Evolutionary conservation across 2,888 invertebrate genomes (phyloP).

Genomic region (Helobdella robusta): DNA sequence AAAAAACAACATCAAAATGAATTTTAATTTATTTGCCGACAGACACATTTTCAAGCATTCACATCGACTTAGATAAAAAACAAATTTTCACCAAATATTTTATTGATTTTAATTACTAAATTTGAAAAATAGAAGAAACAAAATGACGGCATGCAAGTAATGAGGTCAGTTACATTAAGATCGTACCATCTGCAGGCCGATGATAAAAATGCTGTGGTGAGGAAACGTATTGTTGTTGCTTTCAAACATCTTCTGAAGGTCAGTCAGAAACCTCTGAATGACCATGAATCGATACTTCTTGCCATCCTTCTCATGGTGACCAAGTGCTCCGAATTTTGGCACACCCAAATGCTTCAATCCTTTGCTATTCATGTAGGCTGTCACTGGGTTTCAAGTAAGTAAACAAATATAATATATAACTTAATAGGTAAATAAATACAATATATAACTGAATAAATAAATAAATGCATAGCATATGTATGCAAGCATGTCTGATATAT

Average conservation of each 20-base stretch:
- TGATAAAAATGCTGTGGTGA: constrained; percentile 65
- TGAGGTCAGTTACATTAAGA: no score
- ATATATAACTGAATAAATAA: background rate
- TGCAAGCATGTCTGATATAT: no score
- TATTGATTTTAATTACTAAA: background rate
- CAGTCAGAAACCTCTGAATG: constrained; percentile 78
- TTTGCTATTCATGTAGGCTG: constrained; percentile 60
- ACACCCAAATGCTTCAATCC: constrained; percentile 68
- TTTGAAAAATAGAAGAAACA: background rate
- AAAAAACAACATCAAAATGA: background rate
- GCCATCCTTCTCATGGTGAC: constrained; percentile 67
- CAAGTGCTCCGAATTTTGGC: constrained; percentile 79
- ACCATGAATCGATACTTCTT: constrained; percentile 80
- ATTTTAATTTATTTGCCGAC: no score
- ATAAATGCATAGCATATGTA: background rate
- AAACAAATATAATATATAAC: background rate
- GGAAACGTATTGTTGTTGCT: constrained; percentile 57
- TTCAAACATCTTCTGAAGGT: constrained; percentile 71
- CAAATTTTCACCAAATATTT: background rate
- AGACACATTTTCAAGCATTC: no score
- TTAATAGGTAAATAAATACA: background rate
- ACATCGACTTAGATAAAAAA: background rate
- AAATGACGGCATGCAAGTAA: background rate
- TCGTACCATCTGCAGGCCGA: constrained; percentile 71
- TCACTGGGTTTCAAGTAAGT: constrained; percentile 54